phyloP scores from a whole-genome alignment of 1,140 invertebrate genomes.

The Metopolophium dirhodum region DNA sequence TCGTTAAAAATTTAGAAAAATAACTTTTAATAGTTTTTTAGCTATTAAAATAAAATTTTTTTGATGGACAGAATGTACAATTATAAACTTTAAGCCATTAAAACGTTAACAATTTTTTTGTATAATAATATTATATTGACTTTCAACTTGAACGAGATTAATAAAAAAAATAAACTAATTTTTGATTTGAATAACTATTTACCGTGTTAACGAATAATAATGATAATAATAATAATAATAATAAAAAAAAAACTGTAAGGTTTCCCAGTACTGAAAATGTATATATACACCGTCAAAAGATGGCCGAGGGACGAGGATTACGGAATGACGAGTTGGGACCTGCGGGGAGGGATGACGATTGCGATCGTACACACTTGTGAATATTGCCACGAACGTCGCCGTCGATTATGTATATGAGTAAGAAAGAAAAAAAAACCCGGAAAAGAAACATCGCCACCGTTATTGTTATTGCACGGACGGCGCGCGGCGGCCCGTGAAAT shows the following conservation, averaged over 20 bases:
- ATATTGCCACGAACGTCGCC: background rate
- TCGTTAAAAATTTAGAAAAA: background rate
- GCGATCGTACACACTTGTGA: background rate
- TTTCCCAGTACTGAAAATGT: too few species aligned
- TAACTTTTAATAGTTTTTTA: background rate
- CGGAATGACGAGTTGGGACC: background rate
- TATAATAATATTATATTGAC: too few species aligned
- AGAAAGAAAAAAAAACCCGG: background rate
- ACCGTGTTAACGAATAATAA: too few species aligned
- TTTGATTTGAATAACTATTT: too few species aligned
- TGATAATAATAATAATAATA: too few species aligned
- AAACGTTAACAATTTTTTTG: too few species aligned
- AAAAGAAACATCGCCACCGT: background rate
- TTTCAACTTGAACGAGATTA: too few species aligned
- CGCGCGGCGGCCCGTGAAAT: constrained; percentile 17
- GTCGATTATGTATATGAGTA: background rate
- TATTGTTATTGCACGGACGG: background rate
- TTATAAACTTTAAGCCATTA: too few species aligned
- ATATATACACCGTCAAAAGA: background rate
- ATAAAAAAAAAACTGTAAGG: too few species aligned
- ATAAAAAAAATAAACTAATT: too few species aligned
- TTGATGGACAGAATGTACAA: too few species aligned
- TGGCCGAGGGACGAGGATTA: background rate
- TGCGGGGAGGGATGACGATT: background rate
- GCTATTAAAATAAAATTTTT: background rate